These are phyloP conservation scores for Squalus acanthias DNA, from an alignment of 2,797 vertebrate genomes.

Conservation along the genomic window DNA sequence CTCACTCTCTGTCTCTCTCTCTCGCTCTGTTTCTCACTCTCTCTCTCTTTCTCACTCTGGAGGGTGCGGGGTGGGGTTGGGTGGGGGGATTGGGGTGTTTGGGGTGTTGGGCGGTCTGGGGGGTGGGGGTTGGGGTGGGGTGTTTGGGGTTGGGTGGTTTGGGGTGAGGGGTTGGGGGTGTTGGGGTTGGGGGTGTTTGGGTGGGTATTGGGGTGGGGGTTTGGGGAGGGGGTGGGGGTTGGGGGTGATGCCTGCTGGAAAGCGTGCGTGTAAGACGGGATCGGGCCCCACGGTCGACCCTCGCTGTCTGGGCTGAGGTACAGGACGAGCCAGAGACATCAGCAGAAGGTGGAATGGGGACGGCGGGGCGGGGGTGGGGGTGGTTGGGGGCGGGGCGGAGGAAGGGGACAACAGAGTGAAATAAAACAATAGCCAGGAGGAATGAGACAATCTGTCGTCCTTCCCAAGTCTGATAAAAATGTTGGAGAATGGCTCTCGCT, in stretches of 20 bases:
- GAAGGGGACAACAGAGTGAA: accelerated
- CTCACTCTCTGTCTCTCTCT: not conserved
- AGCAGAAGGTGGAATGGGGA: not conserved
- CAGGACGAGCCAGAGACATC: not conserved
- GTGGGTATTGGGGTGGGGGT: too few relatives aligned
- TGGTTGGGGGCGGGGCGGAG: not conserved
- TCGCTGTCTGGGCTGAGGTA: not conserved
- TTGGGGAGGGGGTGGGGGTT: too few relatives aligned
- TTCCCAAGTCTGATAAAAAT: not conserved
- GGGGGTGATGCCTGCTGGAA: too few relatives aligned
- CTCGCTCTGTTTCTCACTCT: not conserved
- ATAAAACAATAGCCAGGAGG: not conserved
- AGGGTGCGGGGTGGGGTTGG: too few relatives aligned
- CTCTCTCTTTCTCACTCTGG: too few relatives aligned
- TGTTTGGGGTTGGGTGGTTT: not conserved
- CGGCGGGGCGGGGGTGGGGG: too few relatives aligned
- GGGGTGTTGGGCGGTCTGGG: too few relatives aligned
- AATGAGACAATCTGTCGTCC: not conserved
- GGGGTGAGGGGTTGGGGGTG: not conserved
- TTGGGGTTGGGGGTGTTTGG: not conserved
- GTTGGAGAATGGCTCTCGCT: not conserved
- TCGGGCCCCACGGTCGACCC: not conserved
- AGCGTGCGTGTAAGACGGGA: not conserved
- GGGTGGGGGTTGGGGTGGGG: too few relatives aligned
- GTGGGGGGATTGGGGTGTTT: too few relatives aligned